phyloP scores from a whole-genome alignment of 2,797 vertebrate species.

The Spheniscus humboldti region DNA sequence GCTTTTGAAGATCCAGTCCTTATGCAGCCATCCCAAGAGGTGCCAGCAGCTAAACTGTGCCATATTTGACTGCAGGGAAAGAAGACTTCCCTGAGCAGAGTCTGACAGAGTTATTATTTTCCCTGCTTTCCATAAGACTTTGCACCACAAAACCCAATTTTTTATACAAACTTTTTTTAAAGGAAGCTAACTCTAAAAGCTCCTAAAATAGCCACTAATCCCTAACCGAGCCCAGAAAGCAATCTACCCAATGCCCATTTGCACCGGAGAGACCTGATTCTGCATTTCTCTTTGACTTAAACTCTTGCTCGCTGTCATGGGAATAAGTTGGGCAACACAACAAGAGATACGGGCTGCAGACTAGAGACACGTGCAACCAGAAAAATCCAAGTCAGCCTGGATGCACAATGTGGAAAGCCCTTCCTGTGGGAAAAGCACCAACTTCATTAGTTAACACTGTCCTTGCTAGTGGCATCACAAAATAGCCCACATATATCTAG shows the following conservation, averaged over 20 bases:
- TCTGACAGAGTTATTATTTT: background rate
- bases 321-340: background rate
- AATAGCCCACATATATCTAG: background rate
- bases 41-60: background rate
- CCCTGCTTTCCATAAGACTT: background rate
- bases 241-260: background rate
- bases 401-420: background rate
- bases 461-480: background rate
- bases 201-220: background rate
- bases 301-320: background rate
- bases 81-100: background rate
- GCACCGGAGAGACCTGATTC: background rate
- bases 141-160: background rate
- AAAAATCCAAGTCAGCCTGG: background rate
- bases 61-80: background rate
- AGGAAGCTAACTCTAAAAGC: background rate
- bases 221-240: background rate
- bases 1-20: background rate
- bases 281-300: background rate
- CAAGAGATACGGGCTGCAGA: background rate
- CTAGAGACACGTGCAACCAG: rapidly evolving
- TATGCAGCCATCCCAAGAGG: background rate
- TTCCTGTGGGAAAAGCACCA: background rate
- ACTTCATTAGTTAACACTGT: background rate
- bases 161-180: background rate